Evolutionary conservation across 2,888 invertebrate genomes (phyloP).

Genomic region (Coecobrya sp.): DNA sequence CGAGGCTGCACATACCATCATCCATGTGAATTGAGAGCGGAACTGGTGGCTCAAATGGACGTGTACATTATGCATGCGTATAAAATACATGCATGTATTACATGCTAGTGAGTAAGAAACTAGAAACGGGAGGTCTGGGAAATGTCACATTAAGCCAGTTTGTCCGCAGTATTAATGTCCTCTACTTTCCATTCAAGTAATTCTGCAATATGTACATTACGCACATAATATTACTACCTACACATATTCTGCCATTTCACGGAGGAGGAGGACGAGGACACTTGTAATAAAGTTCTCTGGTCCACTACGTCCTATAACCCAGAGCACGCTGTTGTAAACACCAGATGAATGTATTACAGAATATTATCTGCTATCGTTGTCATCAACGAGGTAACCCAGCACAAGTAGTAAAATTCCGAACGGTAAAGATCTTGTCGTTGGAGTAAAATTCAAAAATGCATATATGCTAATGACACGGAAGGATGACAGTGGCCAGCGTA

Average conservation of each 20-base stretch:
- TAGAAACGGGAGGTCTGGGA: constrained; percentile 76
- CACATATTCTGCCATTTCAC: constrained; percentile 1
- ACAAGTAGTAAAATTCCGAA: background rate
- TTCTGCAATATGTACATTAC: constrained; percentile 8
- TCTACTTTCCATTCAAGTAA: constrained; percentile 47
- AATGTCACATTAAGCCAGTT: constrained; percentile 75
- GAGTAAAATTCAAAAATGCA: background rate
- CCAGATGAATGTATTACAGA: constrained; percentile 42
- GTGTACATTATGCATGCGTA: constrained; percentile 66
- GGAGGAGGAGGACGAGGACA: background rate
- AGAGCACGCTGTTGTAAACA: constrained; percentile 35
- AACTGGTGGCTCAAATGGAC: constrained; percentile 58
- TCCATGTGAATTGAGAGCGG: constrained; percentile 39
- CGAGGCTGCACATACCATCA: background rate
- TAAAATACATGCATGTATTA: constrained; percentile 62
- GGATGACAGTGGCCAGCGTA: constrained; percentile 11
- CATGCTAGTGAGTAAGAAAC: constrained; percentile 30
- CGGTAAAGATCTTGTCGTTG: background rate
- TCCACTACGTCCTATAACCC: background rate
- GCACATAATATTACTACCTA: background rate
- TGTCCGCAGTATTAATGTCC: constrained; percentile 71
- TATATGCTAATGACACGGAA: constrained; percentile 47
- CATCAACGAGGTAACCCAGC: background rate
- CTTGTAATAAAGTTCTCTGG: background rate
- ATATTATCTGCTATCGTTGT: constrained; percentile 24